Base-by-base conservation (phyloP, 2,888 invertebrate species). In the Oscheius myriophilus region DNA sequence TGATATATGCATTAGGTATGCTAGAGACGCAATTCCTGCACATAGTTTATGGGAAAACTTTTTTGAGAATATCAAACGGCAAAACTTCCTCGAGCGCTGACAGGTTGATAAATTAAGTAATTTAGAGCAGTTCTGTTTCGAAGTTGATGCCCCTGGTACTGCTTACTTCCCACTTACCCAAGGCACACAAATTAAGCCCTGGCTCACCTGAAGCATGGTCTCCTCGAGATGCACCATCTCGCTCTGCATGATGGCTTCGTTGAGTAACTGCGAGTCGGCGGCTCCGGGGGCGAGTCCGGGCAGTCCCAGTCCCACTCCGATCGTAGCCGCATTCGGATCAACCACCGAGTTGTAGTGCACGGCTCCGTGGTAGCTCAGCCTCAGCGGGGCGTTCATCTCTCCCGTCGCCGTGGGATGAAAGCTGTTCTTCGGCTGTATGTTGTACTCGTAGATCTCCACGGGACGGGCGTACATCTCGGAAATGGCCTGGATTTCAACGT, bases 401-500 rank as follows among this genome's bases (percentile, higher is more conserved):
- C 91, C 91, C 74, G 91, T 90, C 43, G 61, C 59, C 51, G 72
- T 67, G 2, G 92, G 91, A 86, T 93, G 92, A 86, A 93, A 93
- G 67, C 92, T 93, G 87, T 93, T 94, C 69, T 93, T 93, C 26
- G 94, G 93, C 82, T 78, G 76, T 79, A 90, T 89, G 83, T 91
- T 90, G 86, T 93, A 92, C 85, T 92, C 92, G 87, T 92, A 94
- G 14, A 94, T 91, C 88, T 94, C 93, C 69, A 94, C 92, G 1
- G 92, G 92, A 70, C 94, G 90, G 88, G 93, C 93, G 87, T 87
- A 93, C 88, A 93, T 91, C 88, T 94, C 93, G 69, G 92, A 92
- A 90, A 94, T 91, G 26, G 93, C 93, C 87, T 94, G 93, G 87
- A 94, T 92, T 88, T 94, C 94, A 79, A 93, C 91, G 87, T 94